Evolutionary conservation across 1,140 invertebrate genomes (phyloP).

Genomic region (Asbolus verrucosus): DNA sequence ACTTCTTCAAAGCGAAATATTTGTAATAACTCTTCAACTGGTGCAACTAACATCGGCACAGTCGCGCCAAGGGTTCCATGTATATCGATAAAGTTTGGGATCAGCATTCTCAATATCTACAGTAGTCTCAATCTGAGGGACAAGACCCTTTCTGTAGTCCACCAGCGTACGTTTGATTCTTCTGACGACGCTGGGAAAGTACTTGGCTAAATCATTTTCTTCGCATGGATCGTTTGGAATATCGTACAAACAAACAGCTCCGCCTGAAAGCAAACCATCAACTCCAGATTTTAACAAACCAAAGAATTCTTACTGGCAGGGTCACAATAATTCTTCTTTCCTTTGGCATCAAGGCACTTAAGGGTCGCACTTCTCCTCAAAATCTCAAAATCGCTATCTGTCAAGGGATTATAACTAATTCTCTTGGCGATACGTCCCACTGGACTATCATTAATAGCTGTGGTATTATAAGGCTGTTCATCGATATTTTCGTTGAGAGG

Average conservation of each 20-base stretch:
- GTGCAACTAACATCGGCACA: conserved; percentile 58
- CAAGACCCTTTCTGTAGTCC: conserved; percentile 62
- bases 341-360: conserved; percentile 59
- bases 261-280: conserved; percentile 52
- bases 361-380: conserved; percentile 62
- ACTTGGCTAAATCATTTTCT: conserved; percentile 69
- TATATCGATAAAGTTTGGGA: conserved; percentile 65
- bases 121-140: conserved; percentile 62
- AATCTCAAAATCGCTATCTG: conserved; percentile 57
- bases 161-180: conserved; percentile 65
- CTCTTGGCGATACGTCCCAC: conserved; percentile 57
- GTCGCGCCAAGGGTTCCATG: conserved; percentile 66
- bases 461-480: conserved; percentile 57
- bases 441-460: conserved; percentile 58
- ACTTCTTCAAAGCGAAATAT: not conserved
- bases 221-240: conserved; percentile 76
- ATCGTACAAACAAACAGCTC: conserved; percentile 73
- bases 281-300: no score
- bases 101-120: conserved; percentile 63
- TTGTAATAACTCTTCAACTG: conserved; percentile 4
- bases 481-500: conserved; percentile 59
- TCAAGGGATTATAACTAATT: conserved; percentile 56
- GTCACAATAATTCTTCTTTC: conserved; percentile 61
- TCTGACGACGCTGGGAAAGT: conserved; percentile 64
- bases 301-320: conserved; percentile 59